Base-by-base conservation (phyloP, 2,888 invertebrate genomes). In the Nephrocerus scutellatus region DNA sequence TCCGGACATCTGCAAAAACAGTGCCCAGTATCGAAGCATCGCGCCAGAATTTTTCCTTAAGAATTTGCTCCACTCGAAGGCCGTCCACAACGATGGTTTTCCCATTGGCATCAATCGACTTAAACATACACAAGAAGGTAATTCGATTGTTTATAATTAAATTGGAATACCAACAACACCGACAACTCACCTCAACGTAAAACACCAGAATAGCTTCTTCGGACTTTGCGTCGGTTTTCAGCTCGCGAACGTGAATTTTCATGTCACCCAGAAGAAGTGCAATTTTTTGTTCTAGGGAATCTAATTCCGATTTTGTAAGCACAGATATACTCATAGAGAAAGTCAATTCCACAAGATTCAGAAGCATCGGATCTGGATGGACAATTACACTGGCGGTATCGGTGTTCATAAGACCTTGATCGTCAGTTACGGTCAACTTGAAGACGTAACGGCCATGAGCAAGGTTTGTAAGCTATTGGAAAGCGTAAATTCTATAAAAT, bases 401-500 rank as follows among this genome's bases (percentile, higher is more conserved):
- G 12, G 81, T 79, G 50, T 79, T 80, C 1, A 80, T 80, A 37
- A 87, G 72, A 0, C 93, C 93, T 63, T 93, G 91, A 50, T 86
- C 87, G 64, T 95, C 95, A 25, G 75, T 82, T 2, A 95, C 92
- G n/a, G 83, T 84, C 40, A 95, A 70, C 56, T 82, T 84, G 60
- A 92, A 93, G 3, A 89, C 79, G 62, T 93, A 95, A 48, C 84
- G 77, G 0, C 93, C 95, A 4, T 84, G 79, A 31, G 88, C 83
- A 36, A 92, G 74, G 63, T 89, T 83, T n/a, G 85, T 80, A 21
- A 89, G 66, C 83, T 84, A 58, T 12, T 63, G 49, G 13, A 14
- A 34, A 30, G 9, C 34, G 56, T 51, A 39, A 70, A 5, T 31
- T 18, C 20, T 9, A 8, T 29, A 19, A 26, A 39, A 13, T 9